Base-by-base conservation (phyloP, 2,797 vertebrate species). In the Galagoides demidoff region DNA sequence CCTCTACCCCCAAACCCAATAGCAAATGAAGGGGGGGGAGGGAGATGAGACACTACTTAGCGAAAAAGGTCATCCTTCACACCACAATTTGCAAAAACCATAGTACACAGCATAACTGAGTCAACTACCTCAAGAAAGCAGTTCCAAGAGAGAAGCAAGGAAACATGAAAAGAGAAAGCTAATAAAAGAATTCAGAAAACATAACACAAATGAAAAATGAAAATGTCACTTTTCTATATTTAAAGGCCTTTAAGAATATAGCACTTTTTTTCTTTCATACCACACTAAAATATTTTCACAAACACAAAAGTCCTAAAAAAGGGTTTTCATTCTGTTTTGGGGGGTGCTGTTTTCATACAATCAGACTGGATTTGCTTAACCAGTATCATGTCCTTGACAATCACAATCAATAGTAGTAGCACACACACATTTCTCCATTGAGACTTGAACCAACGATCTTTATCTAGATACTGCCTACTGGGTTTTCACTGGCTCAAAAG, bases 401-500 rank as follows among this genome's bases (percentile, higher is more conserved):
- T 87, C 89, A 90, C 37, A 59, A 37, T 79, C 66, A 81, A 66
- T 6, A 87, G 63, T 10, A 39, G 88, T 3, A 85, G 55, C 81
- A 73, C 3, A 5, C 2, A 37, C 34, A 61, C 2, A 39, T 76
- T 92, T 90, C 52, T 93, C 92, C 64, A 85, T 29, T 37, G n/a
- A 96, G 52, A 86, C 55, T 73, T 55, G 39, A 86, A 92, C 37
- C 68, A 84, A 76, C 45, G 16, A 31, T 61, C 45, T 88, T 85
- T 57, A 71, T 43, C 52, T 82, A 77, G 85, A 89, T 79, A 73
- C 71, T 85, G 63, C 77, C 68, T 90, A 55, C 92, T 11, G n/a
- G 89, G 85, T 43, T 96, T 92, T 61, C 92, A 81, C 37, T 93
- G 77, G 92, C 81, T 97, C 87, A 90, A 70, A 73, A 95, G 91